Evolutionary conservation across 2,797 vertebrate species (phyloP).

Genomic region (Argya squamiceps): DNA sequence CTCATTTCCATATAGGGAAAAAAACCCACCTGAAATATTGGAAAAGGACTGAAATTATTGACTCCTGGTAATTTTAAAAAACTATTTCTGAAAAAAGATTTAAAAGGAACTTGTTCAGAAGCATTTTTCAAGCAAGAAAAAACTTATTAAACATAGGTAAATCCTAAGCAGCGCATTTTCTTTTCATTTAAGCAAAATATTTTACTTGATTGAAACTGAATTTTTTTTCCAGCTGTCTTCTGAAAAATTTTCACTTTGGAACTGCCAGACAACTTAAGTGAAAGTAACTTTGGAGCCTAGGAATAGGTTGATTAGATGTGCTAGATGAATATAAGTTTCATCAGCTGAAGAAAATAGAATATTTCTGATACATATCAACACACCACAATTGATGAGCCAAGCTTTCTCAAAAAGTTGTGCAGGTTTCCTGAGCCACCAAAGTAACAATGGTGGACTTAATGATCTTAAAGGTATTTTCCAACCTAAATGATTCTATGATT

Average conservation of each 20-base stretch:
- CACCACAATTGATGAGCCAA: background rate
- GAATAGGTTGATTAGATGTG: background rate
- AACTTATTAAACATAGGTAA: background rate
- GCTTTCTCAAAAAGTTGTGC: background rate
- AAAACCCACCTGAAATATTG: background rate
- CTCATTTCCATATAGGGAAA: background rate
- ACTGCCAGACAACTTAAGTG: background rate
- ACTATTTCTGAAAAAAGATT: background rate
- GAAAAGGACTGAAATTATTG: background rate
- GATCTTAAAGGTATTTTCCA: background rate
- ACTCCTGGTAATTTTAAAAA: background rate
- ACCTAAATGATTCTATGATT: background rate
- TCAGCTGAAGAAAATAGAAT: background rate
- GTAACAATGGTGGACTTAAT: background rate
- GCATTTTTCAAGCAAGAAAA: background rate
- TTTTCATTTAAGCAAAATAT: background rate
- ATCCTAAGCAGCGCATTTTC: background rate
- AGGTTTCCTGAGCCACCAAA: background rate
- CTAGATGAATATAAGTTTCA: background rate
- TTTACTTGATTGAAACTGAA: background rate
- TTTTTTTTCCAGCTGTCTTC: background rate
- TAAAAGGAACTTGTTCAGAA: background rate
- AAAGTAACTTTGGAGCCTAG: background rate
- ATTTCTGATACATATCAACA: background rate
- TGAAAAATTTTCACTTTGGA: background rate